Conservation (phyloP, 2,888 invertebrate genomes). For the Plemyria rubiginata region DNA sequence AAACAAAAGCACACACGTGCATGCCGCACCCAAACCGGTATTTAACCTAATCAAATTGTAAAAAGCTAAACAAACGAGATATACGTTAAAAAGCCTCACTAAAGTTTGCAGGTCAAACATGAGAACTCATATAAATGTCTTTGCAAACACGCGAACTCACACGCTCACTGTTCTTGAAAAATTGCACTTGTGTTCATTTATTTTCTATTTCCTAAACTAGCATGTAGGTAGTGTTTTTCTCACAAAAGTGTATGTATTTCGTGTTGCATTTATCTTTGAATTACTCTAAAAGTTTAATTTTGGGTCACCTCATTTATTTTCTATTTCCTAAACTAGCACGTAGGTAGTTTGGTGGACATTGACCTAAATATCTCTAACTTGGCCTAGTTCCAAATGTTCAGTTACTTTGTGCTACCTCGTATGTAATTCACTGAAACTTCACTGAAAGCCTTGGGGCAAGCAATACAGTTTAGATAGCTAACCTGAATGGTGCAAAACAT, state of each 20-base stretch:
- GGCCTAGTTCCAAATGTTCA: slow-evolving; percentile 31
- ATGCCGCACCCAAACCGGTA: slow-evolving; percentile 7
- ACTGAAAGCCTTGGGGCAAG: slow-evolving; percentile 26
- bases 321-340: slow-evolving; percentile 8
- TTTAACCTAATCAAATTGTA: slow-evolving; percentile 19
- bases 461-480: slow-evolving; percentile 25
- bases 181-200: no score
- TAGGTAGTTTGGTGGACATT: slow-evolving; percentile 22
- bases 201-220: slow-evolving; percentile 7
- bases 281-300: no score
- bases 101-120: slow-evolving; percentile 29
- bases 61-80: slow-evolving; percentile 3
- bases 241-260: neutral
- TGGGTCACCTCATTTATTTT: neutral
- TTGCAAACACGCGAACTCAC: slow-evolving; percentile 32
- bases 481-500: slow-evolving; percentile 9
- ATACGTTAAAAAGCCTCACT: slow-evolving; percentile 8
- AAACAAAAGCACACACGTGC: neutral
- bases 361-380: slow-evolving; percentile 35
- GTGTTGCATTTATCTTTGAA: neutral
- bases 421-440: slow-evolving; percentile 31
- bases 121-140: slow-evolving; percentile 24
- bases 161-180: neutral
- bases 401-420: slow-evolving; percentile 23
- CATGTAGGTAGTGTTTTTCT: slow-evolving; percentile 6